Percentiles rank a stretch among this genome's conserved stretches.
Evolutionary conservation across 2,113 vertebrate species (phyloP).

Genomic region (Zingel zingel): DNA sequence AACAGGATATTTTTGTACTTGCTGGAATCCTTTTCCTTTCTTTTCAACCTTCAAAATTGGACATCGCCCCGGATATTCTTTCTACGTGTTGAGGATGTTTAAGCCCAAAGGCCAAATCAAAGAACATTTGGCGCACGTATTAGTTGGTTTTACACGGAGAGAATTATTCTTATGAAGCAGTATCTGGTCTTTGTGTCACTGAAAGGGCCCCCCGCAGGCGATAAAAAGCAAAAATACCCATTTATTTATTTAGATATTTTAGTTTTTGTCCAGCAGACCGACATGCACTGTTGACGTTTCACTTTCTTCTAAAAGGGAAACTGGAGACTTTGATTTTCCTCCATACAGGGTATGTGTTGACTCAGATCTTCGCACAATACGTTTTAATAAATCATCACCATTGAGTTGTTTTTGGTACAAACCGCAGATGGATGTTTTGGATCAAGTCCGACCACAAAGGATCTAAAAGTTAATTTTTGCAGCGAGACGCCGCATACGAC

Average conservation of each 20-base stretch:
- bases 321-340: neutral
- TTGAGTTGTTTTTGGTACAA: neutral
- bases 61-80: too few relatives aligned
- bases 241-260: neutral
- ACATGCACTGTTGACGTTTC: neutral
- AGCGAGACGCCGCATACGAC: neutral
- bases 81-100: neutral
- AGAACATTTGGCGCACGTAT: neutral
- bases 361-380: neutral
- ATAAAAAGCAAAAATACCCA: neutral
- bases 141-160: neutral
- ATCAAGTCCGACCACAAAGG: neutral
- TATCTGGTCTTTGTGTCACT: neutral
- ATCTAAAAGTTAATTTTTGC: conserved; percentile 9
- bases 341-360: neutral
- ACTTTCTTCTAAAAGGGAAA: neutral
- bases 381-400: conserved; percentile 3
- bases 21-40: too few relatives aligned
- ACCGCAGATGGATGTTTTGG: neutral
- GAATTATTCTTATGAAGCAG: neutral
- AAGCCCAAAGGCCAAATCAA: neutral
- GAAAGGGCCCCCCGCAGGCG: neutral
- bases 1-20: too few relatives aligned
- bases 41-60: too few relatives aligned
- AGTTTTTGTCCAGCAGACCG: neutral